phyloP scores from a whole-genome alignment of 2,113 vertebrate genomes.

The Malurus elegans region DNA sequence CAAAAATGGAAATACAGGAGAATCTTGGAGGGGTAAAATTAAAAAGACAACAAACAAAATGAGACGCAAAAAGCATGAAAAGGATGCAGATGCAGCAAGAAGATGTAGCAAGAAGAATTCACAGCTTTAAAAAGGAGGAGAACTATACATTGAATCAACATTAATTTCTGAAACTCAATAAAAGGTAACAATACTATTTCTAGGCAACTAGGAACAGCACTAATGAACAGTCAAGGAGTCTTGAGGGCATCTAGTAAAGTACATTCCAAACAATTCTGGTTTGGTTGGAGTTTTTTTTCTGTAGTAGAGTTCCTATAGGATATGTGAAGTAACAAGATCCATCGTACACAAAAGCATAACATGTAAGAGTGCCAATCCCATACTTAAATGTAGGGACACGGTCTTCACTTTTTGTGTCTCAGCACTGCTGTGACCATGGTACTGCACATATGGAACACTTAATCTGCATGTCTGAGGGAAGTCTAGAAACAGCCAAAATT shows the following conservation, averaged over 20 bases:
- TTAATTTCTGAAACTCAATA: background rate
- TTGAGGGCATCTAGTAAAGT: background rate
- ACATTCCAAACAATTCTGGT: background rate
- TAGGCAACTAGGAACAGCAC: background rate
- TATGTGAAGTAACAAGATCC: accelerated
- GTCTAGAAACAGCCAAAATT: background rate
- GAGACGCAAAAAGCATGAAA: background rate
- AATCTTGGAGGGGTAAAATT: background rate
- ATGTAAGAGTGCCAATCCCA: background rate
- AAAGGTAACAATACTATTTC: background rate
- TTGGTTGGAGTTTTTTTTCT: background rate
- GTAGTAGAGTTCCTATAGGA: background rate
- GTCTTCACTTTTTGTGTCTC: background rate
- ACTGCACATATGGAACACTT: accelerated
- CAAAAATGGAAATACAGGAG: background rate
- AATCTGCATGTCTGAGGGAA: accelerated
- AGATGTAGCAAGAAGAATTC: background rate
- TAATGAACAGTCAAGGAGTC: background rate
- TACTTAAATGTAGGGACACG: background rate
- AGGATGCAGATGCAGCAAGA: background rate
- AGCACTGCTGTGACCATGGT: background rate
- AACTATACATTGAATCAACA: background rate
- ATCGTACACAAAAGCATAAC: background rate
- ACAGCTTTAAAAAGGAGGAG: background rate
- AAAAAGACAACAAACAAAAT: background rate